Evolutionary conservation across 2,888 invertebrate genomes (phyloP), one percentile per base, ranked within the genome.

Genomic region (Chorisops tibialis): DNA sequence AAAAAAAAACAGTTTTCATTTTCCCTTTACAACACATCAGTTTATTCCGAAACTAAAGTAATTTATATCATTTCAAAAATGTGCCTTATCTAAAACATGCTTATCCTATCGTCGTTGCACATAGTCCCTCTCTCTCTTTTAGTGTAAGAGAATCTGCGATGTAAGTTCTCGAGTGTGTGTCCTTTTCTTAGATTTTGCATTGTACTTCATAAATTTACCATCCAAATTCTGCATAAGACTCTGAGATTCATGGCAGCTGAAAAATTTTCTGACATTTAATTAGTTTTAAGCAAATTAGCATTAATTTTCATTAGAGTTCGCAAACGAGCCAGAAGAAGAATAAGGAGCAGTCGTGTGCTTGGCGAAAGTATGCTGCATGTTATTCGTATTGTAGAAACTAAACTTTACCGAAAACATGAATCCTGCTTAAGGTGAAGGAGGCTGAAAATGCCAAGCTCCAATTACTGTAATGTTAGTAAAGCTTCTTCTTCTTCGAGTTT

Each of bases 221-320:
- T 38, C 52, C 14, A 50, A 50, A 62, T 56, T 62, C 59, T 62
- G 59, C 64, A 64, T 64, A 64, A 62, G 61, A 64, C 62, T 45
- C 59, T 22, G 54, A 64, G 51, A 64, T 64, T 64, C 64, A 64
- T 64, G 56, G 59, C 59, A 56, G 43, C 58, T 62, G 49, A 62
- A 62, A 65, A 65, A 58, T 65, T 60, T 60, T 35, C 64, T 63
- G 59, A 72, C 71, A 69, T 70, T 71, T 73, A 74, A 74, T 75
- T 74, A 74, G 75, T 75, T 75, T 72, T 68, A 72, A 74, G 71
- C 73, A 74, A 75, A 75, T 73, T 74, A 74, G 70, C 73, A 75
- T 75, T 73, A 69, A 71, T 74, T 71, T 70, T 73, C 74, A 73
- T 73, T 73, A 73, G 67, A 18, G 35, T 43, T 19, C 18, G 12